Percentiles rank a stretch among this genome's conserved stretches.
These are phyloP conservation scores for Dicyrtomina minuta DNA, from an alignment of 2,888 invertebrate genomes.

Conservation along the genomic window DNA sequence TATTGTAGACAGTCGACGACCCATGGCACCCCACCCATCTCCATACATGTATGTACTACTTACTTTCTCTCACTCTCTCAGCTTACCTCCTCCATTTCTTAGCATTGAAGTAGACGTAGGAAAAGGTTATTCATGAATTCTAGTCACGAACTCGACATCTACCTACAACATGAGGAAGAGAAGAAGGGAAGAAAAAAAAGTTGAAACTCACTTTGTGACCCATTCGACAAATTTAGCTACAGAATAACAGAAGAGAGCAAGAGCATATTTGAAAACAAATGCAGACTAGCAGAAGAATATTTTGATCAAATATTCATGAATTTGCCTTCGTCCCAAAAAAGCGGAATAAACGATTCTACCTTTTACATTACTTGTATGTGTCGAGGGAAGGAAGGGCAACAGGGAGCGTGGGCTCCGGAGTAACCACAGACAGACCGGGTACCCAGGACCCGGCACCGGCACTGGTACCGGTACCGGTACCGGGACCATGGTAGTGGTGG, in stretches of 20 bases:
- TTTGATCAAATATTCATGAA: slow-evolving; percentile 40
- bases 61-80: too few species aligned
- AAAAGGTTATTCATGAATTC: slow-evolving; percentile 34
- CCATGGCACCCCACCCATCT: slow-evolving; percentile 12
- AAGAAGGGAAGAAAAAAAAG: slow-evolving; percentile 13
- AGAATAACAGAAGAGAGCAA: slow-evolving; percentile 1
- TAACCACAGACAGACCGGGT: slow-evolving; percentile 1
- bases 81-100: background rate
- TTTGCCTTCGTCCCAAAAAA: slow-evolving; percentile 25
- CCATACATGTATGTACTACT: background rate
- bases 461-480: too few species aligned
- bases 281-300: slow-evolving; percentile 28
- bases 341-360: slow-evolving; percentile 12
- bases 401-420: slow-evolving; percentile 13
- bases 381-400: background rate
- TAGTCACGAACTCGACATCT: slow-evolving; percentile 34
- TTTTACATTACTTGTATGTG: background rate
- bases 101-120: slow-evolving; percentile 13
- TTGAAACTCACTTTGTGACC: slow-evolving; percentile 29
- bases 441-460: too few species aligned
- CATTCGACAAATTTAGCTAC: slow-evolving; percentile 31
- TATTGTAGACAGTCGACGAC: too few species aligned
- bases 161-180: slow-evolving; percentile 10
- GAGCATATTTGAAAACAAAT: slow-evolving; percentile 33
- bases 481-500: too few species aligned